Evolutionary conservation across 2,797 vertebrate genomes (phyloP), one percentile per base, ranked within the genome.

Genomic region (Potorous gilbertii): DNA sequence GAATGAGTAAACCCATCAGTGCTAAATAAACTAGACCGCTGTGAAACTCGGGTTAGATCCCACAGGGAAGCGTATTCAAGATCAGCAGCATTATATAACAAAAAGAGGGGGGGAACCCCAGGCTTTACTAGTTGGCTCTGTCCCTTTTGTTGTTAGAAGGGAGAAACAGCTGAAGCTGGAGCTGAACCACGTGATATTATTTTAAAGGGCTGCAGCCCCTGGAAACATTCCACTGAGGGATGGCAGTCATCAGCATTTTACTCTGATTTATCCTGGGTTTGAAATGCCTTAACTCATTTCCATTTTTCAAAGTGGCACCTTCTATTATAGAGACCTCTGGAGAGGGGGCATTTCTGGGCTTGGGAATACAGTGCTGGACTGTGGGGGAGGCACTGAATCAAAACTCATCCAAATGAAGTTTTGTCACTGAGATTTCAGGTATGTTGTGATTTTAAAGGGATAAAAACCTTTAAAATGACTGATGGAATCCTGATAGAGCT

Each of bases 1-100:
- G 96, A 98, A 96, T 0, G 96, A 98, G 96, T 95, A 96, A 93
- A 98, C 98, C 96, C 98, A 97, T 98, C 97, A 97, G 91, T 96
- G 97, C 95, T 98, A 98, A 98, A 97, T 98, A 95, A 96, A 98
- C 97, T 94, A 97, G 94, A 93, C 97, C 97, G 92, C 97, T 98
- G 96, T 98, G 97, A 97, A 97, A 96, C 97, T 97, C 98, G 94
- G 90, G 98, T 97, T 95, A 94, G 96, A 90, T 97, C 96, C 97
- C 96, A 66, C 2, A 97, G 92, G 96, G 95, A 97, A 97, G 94
- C 92, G 93, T 96, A 94, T 59, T 56, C 90, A 92, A 40, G 24
- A 96, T 98, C 97, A 97, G 96, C 96, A 97, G 95, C 96, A 90
- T 98, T 98, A 95, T 97, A 74, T 96, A 98, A 98, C 96, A 97